Evolutionary conservation across 2,113 vertebrate genomes (phyloP).

Genomic region (Nibea albiflora): DNA sequence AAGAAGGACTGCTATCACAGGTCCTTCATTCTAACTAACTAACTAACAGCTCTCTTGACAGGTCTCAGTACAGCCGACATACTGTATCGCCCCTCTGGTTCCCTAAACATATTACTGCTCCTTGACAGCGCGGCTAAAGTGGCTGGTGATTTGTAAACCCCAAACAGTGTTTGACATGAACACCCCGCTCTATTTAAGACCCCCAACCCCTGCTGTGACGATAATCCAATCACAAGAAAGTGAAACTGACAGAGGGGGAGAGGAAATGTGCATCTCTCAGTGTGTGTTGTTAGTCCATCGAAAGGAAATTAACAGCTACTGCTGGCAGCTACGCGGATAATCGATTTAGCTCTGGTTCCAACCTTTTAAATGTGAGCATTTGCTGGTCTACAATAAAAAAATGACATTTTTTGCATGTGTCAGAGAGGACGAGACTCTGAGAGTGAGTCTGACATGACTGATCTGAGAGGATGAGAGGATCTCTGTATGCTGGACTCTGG

Average conservation of each 20-base stretch:
- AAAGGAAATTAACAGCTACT: background rate
- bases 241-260: constrained; percentile 2
- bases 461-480: constrained; percentile 37
- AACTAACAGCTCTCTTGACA: background rate
- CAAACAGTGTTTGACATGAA: constrained; percentile 47
- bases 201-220: constrained; percentile 45
- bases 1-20: too few species aligned
- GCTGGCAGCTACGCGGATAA: background rate
- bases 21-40: too few species aligned
- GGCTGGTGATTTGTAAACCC: constrained; percentile 41
- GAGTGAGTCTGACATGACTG: constrained; percentile 19
- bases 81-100: background rate
- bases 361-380: background rate
- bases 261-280: background rate
- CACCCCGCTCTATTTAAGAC: constrained; percentile 35
- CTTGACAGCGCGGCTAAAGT: constrained; percentile 22
- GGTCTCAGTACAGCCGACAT: background rate
- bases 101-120: constrained; percentile 19
- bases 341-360: background rate
- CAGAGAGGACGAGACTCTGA: background rate
- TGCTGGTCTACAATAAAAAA: background rate
- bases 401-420: too few species aligned
- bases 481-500: constrained; percentile 24
- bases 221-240: constrained; percentile 56
- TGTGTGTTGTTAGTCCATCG: background rate